Conservation (phyloP, 1,140 invertebrate species). For the Apis dorsata region DNA sequence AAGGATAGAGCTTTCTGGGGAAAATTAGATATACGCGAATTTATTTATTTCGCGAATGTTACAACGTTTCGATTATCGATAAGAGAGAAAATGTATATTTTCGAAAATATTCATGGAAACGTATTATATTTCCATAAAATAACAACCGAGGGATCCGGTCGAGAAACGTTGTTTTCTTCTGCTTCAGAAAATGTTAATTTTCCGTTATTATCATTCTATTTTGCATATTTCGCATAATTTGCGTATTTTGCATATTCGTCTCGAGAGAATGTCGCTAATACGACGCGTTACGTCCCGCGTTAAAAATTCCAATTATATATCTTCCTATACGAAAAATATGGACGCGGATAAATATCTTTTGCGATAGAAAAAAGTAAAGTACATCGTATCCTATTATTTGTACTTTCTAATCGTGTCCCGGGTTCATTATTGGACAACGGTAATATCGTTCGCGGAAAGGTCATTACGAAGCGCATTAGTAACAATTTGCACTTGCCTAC, state of each 20-base stretch:
- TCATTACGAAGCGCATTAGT: conserved; percentile 40
- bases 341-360: no score
- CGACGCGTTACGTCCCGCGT: neutral
- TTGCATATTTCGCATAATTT: neutral
- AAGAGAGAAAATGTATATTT: neutral
- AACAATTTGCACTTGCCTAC: conserved; percentile 38
- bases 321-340: no score
- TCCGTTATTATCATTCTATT: neutral
- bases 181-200: neutral
- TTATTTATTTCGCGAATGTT: no score
- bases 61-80: no score
- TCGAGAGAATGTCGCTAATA: neutral
- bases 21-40: no score
- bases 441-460: conserved; percentile 19
- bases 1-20: no score
- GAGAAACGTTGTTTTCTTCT: neutral
- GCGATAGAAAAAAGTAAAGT: neutral
- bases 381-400: neutral
- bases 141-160: neutral
- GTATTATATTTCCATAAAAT: neutral
- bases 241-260: neutral
- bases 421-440: conserved; percentile 10
- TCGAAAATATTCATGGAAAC: neutral
- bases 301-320: neutral
- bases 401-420: conserved; percentile 1